Evolutionary conservation across 2,888 invertebrate genomes (phyloP).

Genomic region (Sesia apiformis): DNA sequence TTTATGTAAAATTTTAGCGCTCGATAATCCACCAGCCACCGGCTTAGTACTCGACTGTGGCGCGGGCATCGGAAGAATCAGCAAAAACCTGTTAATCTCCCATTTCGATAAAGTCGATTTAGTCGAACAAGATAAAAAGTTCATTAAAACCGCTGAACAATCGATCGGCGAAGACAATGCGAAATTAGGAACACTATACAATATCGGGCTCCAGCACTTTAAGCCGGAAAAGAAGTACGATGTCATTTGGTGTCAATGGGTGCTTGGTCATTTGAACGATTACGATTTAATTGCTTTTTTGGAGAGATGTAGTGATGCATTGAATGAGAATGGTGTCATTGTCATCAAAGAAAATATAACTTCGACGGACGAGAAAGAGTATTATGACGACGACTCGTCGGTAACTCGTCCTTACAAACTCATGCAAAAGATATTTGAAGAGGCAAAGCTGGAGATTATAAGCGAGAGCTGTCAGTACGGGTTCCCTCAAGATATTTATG

Average conservation of each 20-base stretch:
- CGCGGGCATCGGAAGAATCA: constrained; percentile 96
- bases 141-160: constrained; percentile 82
- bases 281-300: constrained; percentile 85
- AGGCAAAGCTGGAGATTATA: constrained; percentile 81
- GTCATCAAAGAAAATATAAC: constrained; percentile 83
- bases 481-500: constrained; percentile 91
- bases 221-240: constrained; percentile 87
- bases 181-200: constrained; percentile 80
- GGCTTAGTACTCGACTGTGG: constrained; percentile 93
- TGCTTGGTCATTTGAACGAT: constrained; percentile 90
- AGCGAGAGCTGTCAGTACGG: constrained; percentile 82
- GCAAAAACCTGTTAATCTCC: constrained; percentile 86
- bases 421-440: constrained; percentile 78
- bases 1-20: constrained; percentile 67
- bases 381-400: constrained; percentile 91
- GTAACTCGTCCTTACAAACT: constrained; percentile 84
- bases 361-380: constrained; percentile 74
- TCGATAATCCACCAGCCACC: constrained; percentile 69
- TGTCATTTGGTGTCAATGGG: constrained; percentile 98
- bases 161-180: constrained; percentile 43
- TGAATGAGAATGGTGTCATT: constrained; percentile 39
- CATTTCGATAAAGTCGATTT: constrained; percentile 90
- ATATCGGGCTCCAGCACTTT: constrained; percentile 88
- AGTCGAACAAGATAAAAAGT: constrained; percentile 91
- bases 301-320: constrained; percentile 70